Evolutionary conservation across 2,888 invertebrate species (phyloP), one percentile per base, ranked within the genome.

Genomic region (Cerastoderma edule): DNA sequence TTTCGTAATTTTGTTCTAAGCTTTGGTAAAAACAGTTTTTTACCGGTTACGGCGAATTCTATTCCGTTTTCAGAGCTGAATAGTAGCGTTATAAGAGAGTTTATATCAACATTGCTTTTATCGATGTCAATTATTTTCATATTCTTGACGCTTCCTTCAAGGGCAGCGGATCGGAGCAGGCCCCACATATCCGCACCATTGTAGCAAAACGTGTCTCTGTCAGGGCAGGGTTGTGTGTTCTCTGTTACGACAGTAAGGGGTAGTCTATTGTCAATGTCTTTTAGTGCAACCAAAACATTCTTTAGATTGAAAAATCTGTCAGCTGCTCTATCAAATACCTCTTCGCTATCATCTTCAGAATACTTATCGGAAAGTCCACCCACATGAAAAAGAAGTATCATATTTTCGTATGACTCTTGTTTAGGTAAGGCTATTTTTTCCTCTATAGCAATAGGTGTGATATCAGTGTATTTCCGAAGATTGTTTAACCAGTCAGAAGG

Each of bases 131-230:
- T 24, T 8, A 56, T 19, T 56, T 24, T 56, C 27, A 24, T 22
- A 22, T 56, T 56, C 16, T 16, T 16, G 28, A 28, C 16, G 1
- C 10, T 6, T 1, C 56, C 56, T 56, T 56, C 56, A 28, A 30
- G 56, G 13, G 24, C 19, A 1, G 71, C 70, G 13, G 78, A 67
- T 44, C 71, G 48, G 16, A 67, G 57, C 32, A 78, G 30, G 6
- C 78, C 78, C 78, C 78, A 78, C 35, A 78, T 44, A 24, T 78
- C 71, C 19, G 78, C 53, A 10, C 78, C 78, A 1, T 66, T 3
- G 13, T 71, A 6, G n/a, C 46, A 39, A 13, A 56, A 16, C 6
- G 27, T 16, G 10, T 56, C 30, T 56, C 56, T 4, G 10, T 6
- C 56, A 19, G 30, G 27, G 8, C 27, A 56, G 27, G 56, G 22